phyloP scores from a whole-genome alignment of 2,113 vertebrate genomes.

The Oncorhynchus gorbuscha region DNA sequence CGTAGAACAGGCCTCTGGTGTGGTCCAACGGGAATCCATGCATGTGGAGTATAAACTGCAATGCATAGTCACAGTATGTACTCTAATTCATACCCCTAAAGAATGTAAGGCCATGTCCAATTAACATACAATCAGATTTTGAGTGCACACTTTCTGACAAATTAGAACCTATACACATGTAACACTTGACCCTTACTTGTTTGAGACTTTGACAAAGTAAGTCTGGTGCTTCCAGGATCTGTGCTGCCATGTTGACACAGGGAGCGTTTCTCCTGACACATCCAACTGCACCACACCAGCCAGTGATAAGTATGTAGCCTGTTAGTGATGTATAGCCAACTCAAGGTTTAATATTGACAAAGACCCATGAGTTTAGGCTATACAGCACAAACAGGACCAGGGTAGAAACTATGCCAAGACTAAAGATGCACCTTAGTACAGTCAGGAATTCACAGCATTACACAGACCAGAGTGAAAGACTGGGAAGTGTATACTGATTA shows the following conservation, averaged over 20 bases:
- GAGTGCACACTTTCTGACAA: background rate
- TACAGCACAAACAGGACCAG: too few species aligned
- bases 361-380: too few species aligned
- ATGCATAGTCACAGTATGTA: slow-evolving; percentile 10
- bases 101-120: background rate
- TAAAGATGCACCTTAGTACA: too few species aligned
- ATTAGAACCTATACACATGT: background rate
- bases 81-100: background rate
- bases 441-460: too few species aligned
- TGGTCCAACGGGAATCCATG: background rate
- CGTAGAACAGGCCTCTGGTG: background rate
- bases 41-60: background rate
- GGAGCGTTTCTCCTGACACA: slow-evolving; percentile 23
- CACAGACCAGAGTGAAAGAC: too few species aligned
- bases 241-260: background rate
- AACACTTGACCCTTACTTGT: slow-evolving; percentile 12
- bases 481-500: too few species aligned
- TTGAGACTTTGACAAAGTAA: slow-evolving; percentile 31
- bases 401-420: too few species aligned
- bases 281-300: slow-evolving; percentile 16
- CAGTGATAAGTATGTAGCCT: background rate
- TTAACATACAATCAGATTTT: background rate
- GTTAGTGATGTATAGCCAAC: too few species aligned
- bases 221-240: background rate
- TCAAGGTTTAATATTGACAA: too few species aligned